Evolutionary conservation across 1,140 invertebrate species (phyloP).

Genomic region (Temnothorax curvispinosus): DNA sequence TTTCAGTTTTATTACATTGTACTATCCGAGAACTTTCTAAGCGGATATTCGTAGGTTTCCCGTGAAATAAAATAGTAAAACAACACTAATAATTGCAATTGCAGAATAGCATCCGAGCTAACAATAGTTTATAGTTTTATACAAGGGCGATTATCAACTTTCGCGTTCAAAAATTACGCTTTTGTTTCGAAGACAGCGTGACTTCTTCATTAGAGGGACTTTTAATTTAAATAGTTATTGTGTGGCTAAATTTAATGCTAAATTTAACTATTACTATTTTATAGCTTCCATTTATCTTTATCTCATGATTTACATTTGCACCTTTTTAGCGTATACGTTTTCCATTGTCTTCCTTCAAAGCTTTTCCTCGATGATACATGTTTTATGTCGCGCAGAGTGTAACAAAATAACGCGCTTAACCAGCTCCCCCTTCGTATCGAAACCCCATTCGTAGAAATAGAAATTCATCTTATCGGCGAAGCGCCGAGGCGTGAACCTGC

Average conservation of each 20-base stretch:
- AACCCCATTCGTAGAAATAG: background rate
- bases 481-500: conserved; percentile 7
- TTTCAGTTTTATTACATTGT: conserved; percentile 51
- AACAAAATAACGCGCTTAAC: conserved; percentile 14
- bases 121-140: conserved; percentile 6
- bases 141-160: background rate
- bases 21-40: conserved; percentile 57
- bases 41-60: conserved; percentile 53
- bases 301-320: background rate
- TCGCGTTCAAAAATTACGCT: background rate
- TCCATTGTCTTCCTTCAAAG: background rate
- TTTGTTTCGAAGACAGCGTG: background rate
- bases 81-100: conserved; percentile 54
- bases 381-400: background rate
- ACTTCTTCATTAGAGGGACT: background rate
- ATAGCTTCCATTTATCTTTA: background rate
- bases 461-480: conserved; percentile 36
- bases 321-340: background rate
- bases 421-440: background rate
- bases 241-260: background rate
- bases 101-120: conserved; percentile 1
- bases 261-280: background rate
- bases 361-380: background rate
- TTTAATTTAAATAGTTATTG: background rate
- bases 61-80: conserved; percentile 55